Conservation (phyloP, 2,113 vertebrate species). For the Paracanthobrama guichenoti region DNA sequence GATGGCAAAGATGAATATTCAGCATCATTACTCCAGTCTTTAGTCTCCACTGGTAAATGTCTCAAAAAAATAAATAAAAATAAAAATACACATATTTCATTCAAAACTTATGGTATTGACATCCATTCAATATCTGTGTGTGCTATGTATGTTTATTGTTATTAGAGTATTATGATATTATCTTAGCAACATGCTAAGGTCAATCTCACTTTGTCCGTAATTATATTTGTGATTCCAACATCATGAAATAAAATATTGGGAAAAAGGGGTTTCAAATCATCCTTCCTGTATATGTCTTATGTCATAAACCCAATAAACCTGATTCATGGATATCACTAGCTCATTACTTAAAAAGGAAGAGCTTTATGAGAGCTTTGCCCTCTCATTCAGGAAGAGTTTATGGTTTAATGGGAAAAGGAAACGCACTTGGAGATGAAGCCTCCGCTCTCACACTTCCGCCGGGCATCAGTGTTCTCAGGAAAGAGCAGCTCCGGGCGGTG, state of each 20-base stretch:
- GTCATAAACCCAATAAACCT: background rate
- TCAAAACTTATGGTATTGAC: no score
- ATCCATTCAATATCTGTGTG: no score
- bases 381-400: background rate
- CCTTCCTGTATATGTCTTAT: background rate
- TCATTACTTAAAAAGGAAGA: background rate
- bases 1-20: background rate
- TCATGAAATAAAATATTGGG: no score
- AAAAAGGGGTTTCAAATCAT: no score
- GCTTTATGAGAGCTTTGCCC: background rate
- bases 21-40: background rate
- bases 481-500: constrained; percentile 96
- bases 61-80: no score
- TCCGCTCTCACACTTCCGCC: constrained; percentile 95
- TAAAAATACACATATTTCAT: no score
- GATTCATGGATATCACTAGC: background rate
- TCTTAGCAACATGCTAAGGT: no score
- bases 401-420: background rate
- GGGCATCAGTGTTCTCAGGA: constrained; percentile 94
- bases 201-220: no score
- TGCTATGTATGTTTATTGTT: no score
- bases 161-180: no score
- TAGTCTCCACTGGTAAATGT: background rate
- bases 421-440: constrained; percentile 98
- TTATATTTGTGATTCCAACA: no score